These are phyloP conservation scores for Xenopus tropicalis DNA, from an alignment of 2,113 vertebrate species.

Conservation along the genomic window DNA sequence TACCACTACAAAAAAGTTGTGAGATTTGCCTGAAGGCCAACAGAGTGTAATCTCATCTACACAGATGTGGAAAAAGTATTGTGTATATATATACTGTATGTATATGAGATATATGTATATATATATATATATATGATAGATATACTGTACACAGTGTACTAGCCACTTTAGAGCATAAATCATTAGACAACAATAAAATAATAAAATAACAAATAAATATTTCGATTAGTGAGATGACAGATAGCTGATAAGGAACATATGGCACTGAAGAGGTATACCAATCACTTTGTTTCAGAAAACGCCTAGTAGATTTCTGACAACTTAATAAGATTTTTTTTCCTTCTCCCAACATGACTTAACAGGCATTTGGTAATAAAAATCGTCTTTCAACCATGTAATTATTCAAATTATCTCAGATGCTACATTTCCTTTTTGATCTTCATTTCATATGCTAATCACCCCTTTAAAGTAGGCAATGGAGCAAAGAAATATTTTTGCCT, in stretches of 20 bases:
- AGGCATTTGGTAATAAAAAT: slow-evolving; percentile 46
- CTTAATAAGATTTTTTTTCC: slow-evolving; percentile 34
- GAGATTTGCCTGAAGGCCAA: too few species aligned
- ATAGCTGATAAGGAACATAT: not conserved
- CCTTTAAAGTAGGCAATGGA: slow-evolving; percentile 44
- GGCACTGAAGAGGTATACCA: slow-evolving; percentile 7
- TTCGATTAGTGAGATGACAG: slow-evolving; percentile 12
- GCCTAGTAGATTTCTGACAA: slow-evolving; percentile 32
- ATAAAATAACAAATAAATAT: not conserved
- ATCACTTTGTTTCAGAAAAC: slow-evolving; percentile 25
- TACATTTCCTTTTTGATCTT: slow-evolving; percentile 26
- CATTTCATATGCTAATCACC: slow-evolving; percentile 44
- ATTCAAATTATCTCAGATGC: slow-evolving; percentile 38
- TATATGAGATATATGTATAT: too few species aligned
- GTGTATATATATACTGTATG: too few species aligned
- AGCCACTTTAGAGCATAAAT: too few species aligned
- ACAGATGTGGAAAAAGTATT: too few species aligned
- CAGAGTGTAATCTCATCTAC: too few species aligned
- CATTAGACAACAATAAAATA: not conserved
- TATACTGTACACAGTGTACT: not conserved
- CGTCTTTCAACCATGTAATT: slow-evolving; percentile 36
- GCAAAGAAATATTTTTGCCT: slow-evolving; percentile 41
- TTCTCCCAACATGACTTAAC: slow-evolving; percentile 41
- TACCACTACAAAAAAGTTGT: too few species aligned
- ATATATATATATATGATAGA: too few species aligned